A percentile compares a stretch with the other conserved stretches of the same genome.
These are phyloP conservation scores for Aphelenchoides avenae DNA, from an alignment of 1,140 invertebrate genomes.

Conservation along the genomic window DNA sequence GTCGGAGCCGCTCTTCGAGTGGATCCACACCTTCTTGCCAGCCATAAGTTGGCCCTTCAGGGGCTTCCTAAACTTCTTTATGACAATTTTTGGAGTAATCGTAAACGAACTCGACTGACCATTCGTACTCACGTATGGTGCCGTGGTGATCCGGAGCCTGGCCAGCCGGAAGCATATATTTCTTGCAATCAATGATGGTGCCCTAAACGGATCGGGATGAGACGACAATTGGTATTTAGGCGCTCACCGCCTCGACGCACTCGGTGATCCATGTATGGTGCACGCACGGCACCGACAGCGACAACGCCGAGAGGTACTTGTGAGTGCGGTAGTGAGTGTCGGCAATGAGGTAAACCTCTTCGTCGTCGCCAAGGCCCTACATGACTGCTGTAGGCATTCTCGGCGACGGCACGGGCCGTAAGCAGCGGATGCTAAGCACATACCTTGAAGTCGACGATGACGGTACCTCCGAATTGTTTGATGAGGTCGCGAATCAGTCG, in stretches of 20 bases:
- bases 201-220: too few relatives aligned
- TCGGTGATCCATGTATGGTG: conserved; percentile 45
- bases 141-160: conserved; percentile 18
- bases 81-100: not conserved
- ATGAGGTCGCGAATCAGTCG: conserved; percentile 43
- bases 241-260: conserved; percentile 38
- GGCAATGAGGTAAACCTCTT: conserved; percentile 46
- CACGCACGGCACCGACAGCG: conserved; percentile 48
- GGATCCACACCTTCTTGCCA: conserved; percentile 34
- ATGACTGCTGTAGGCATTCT: not conserved
- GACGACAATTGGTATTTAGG: not conserved
- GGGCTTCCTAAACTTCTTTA: conserved; percentile 33
- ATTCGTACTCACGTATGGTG: conserved; percentile 8
- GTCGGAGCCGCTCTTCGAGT: conserved; percentile 21
- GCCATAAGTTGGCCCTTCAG: conserved; percentile 31
- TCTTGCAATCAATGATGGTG: conserved; percentile 29
- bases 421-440: too few relatives aligned
- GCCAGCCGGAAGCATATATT: conserved; percentile 50
- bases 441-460: conserved; percentile 51
- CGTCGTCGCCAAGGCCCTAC: conserved; percentile 14
- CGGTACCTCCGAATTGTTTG: conserved; percentile 36
- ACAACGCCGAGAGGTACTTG: conserved; percentile 53
- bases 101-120: not conserved
- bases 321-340: conserved; percentile 56
- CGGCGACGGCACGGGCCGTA: too few relatives aligned